These are phyloP conservation scores for Microplitis mediator DNA, from an alignment of 1,140 invertebrate genomes.

Conservation along the genomic window DNA sequence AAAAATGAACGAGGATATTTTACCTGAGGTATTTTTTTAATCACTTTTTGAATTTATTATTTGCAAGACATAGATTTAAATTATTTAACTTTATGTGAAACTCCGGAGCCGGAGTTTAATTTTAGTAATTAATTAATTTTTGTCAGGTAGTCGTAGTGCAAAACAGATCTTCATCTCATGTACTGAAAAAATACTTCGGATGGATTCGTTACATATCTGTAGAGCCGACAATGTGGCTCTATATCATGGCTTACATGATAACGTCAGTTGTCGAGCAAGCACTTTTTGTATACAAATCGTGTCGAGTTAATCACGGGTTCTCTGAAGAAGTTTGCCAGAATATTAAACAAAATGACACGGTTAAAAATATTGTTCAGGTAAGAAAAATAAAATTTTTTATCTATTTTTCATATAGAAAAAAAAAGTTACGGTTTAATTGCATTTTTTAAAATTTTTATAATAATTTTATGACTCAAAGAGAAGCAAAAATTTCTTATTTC, in stretches of 20 bases:
- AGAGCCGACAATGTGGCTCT: slow-evolving; percentile 78
- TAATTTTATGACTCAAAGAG: too few species aligned
- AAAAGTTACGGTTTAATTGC: background rate
- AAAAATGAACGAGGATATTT: too few species aligned
- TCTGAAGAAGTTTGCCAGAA: slow-evolving; percentile 70
- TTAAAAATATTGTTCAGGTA: slow-evolving; percentile 71
- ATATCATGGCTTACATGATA: slow-evolving; percentile 81
- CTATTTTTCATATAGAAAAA: background rate
- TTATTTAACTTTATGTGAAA: too few species aligned
- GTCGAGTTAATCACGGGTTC: slow-evolving; percentile 71
- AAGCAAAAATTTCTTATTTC: too few species aligned
- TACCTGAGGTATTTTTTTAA: too few species aligned
- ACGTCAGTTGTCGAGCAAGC: slow-evolving; percentile 79
- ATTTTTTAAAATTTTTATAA: too few species aligned
- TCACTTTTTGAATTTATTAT: too few species aligned
- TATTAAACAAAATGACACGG: slow-evolving; percentile 62
- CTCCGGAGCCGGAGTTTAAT: background rate
- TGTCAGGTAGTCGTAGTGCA: background rate
- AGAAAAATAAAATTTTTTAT: background rate
- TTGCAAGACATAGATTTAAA: too few species aligned
- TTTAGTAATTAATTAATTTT: slow-evolving; percentile 5
- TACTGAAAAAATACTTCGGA: slow-evolving; percentile 25
- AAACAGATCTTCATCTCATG: background rate
- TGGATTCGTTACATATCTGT: slow-evolving; percentile 65
- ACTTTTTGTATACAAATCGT: slow-evolving; percentile 76